Evolutionary conservation across 92 coral and sea anemone genomes (phyloP).

Genomic region (Bergia puertoricense): DNA sequence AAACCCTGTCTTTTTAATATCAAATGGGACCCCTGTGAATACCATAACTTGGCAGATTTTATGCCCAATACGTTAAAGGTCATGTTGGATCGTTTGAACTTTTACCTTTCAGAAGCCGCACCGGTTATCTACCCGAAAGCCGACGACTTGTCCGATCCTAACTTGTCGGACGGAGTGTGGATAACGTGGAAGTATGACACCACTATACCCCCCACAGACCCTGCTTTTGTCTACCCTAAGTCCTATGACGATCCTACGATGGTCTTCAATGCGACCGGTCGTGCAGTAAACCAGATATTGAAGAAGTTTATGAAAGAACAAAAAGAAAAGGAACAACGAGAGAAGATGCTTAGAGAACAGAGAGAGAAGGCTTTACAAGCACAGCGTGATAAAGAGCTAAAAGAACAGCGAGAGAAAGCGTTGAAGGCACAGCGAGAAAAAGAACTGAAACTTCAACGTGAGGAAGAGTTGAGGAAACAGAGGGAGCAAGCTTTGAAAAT

Average conservation of each 20-base stretch:
- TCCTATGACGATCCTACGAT: conserved; percentile 84
- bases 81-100: conserved; percentile 86
- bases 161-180: conserved; percentile 92
- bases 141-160: conserved; percentile 86
- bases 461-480: conserved; percentile 1
- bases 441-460: conserved; percentile 29
- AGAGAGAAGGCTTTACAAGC: conserved; percentile 37
- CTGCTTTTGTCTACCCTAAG: conserved; percentile 80
- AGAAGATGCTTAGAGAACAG: background rate
- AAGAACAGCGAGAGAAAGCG: conserved; percentile 54
- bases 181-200: conserved; percentile 84
- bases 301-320: conserved; percentile 80
- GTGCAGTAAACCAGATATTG: conserved; percentile 53
- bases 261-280: conserved; percentile 58
- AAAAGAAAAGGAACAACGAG: conserved; percentile 16
- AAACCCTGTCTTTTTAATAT: conserved; percentile 96
- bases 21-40: conserved; percentile 99
- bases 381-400: conserved; percentile 23
- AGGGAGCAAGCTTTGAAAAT: conserved; percentile 8
- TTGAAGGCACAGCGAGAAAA: conserved; percentile 33
- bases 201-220: conserved; percentile 70
- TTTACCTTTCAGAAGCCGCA: conserved; percentile 67
- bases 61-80: conserved; percentile 99
- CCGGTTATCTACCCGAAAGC: conserved; percentile 81
- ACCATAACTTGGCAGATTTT: conserved; percentile 93